Evolutionary conservation across 1,140 invertebrate species (phyloP).

Genomic region (Littorina saxatilis): DNA sequence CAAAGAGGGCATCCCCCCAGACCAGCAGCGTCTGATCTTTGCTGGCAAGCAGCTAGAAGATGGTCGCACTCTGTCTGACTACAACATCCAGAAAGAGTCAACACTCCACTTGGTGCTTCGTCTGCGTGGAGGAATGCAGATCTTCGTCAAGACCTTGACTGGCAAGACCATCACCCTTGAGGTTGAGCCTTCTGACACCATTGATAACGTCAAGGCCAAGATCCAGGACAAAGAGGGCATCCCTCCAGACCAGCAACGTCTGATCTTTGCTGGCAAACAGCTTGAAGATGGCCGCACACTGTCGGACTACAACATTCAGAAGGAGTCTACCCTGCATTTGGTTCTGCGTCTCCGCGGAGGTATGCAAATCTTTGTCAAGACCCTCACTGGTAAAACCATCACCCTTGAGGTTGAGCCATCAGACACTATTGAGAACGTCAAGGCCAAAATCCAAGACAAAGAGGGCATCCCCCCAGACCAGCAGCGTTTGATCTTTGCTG

Average conservation of each 20-base stretch:
- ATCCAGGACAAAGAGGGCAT: conserved; percentile 83
- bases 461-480: conserved; percentile 89
- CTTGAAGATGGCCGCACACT: conserved; percentile 83
- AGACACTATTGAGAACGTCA: conserved; percentile 83
- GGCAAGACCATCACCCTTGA: conserved; percentile 97
- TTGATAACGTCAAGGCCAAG: conserved; percentile 60
- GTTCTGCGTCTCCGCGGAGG: conserved; percentile 89
- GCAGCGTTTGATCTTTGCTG: conserved; percentile 88
- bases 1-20: conserved; percentile 86
- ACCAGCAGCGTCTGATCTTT: conserved; percentile 91
- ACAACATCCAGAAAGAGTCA: conserved; percentile 95
- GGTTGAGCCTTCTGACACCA: conserved; percentile 91
- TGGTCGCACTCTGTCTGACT: conserved; percentile 91
- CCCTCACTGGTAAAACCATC: conserved; percentile 95
- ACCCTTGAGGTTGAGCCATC: conserved; percentile 81
- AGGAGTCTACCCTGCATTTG: conserved; percentile 87
- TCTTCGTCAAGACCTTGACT: conserved; percentile 64
- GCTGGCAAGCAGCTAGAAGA: conserved; percentile 82
- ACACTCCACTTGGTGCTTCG: conserved; percentile 83
- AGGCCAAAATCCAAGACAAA: conserved; percentile 92
- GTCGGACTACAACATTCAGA: conserved; percentile 88
- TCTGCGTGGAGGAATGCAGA: conserved; percentile 87
- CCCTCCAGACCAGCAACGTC: conserved; percentile 87
- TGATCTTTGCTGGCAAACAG: conserved; percentile 81
- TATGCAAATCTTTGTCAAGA: conserved; percentile 96